A percentile compares a stretch with the other conserved stretches of the same genome.
Evolutionary conservation across 37 sponge, comb jelly and placozoan genomes (phyloP).

Genomic region (Dysidea cf. avara): DNA sequence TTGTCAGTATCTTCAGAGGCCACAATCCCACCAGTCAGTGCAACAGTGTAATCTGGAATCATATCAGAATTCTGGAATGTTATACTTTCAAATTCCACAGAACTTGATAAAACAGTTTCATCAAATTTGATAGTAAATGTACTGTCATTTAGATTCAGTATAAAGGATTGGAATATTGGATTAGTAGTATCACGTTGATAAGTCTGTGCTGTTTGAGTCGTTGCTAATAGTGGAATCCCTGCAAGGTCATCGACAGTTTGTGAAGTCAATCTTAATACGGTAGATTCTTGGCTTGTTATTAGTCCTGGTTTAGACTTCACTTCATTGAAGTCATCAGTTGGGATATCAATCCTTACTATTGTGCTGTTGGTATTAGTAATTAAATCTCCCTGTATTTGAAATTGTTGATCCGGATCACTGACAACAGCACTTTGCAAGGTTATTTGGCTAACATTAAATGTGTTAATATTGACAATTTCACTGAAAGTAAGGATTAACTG

Average conservation of each 20-base stretch:
- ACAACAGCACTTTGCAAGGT: constrained; percentile 25
- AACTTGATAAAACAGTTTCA: constrained; percentile 24
- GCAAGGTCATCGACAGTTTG: constrained; percentile 44
- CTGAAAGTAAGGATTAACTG: constrained; percentile 53
- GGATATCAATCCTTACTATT: constrained; percentile 40
- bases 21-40: constrained; percentile 44
- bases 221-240: constrained; percentile 42
- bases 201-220: background rate
- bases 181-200: constrained; percentile 34
- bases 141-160: constrained; percentile 11
- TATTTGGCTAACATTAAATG: constrained; percentile 29
- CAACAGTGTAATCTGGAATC: background rate
- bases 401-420: constrained; percentile 1
- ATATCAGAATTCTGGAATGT: constrained; percentile 42
- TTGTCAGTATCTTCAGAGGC: constrained; percentile 26
- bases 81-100: constrained; percentile 14
- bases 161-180: constrained; percentile 58
- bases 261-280: constrained; percentile 32
- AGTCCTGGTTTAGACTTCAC: constrained; percentile 68
- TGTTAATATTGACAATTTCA: constrained; percentile 40
- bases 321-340: constrained; percentile 52
- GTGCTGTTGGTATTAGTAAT: constrained; percentile 53
- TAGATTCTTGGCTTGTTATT: constrained; percentile 14
- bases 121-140: constrained; percentile 42
- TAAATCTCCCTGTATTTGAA: constrained; percentile 39